phyloP scores from a whole-genome alignment of 2,113 vertebrate genomes.

The Xiphorhynchus elegans region DNA sequence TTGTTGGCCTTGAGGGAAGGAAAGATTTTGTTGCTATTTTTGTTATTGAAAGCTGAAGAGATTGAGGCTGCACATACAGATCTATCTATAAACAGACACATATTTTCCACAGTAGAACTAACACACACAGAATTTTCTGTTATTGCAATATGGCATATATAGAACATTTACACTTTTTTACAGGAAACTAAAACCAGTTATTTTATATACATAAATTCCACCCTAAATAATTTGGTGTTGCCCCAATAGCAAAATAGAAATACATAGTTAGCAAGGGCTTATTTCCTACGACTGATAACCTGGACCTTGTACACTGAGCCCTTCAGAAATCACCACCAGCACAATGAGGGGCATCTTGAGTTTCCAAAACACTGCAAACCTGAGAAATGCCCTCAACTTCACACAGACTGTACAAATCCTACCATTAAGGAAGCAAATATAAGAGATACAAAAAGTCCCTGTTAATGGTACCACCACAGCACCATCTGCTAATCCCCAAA shows the following conservation, averaged over 20 bases:
- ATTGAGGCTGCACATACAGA: background rate
- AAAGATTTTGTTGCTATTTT: conserved; percentile 46
- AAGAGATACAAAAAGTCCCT: background rate
- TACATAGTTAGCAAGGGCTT: background rate
- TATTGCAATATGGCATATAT: background rate
- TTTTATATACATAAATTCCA: background rate
- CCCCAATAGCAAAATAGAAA: background rate
- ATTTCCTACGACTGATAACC: background rate
- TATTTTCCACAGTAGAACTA: background rate
- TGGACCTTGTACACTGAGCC: background rate
- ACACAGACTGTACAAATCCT: background rate
- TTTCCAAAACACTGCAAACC: background rate
- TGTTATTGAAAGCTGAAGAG: background rate
- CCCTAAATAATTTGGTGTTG: background rate
- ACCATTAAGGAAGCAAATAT: background rate
- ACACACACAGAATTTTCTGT: background rate
- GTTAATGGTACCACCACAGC: background rate
- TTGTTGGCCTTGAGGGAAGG: conserved; percentile 1
- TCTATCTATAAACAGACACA: background rate
- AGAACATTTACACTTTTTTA: background rate
- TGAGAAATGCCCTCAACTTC: background rate
- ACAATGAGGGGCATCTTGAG: background rate
- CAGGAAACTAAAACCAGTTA: background rate
- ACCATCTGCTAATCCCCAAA: background rate
- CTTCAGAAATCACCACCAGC: background rate